Conservation (phyloP, 2,113 vertebrate genomes). For the Natator depressus region DNA sequence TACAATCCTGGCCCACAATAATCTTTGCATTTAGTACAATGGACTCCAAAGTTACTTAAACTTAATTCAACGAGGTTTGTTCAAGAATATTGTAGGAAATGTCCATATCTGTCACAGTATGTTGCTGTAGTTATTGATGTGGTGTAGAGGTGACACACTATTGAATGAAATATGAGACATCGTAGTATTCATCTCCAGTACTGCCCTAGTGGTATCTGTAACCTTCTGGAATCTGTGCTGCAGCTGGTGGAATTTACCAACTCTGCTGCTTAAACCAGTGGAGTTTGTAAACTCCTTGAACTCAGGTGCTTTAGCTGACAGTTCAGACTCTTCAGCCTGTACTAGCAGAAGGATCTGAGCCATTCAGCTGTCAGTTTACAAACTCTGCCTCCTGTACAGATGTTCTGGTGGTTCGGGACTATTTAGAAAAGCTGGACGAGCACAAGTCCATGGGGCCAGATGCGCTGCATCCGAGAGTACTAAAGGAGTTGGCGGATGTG, state of each 20-base stretch:
- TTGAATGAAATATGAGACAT: not conserved
- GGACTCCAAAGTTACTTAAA: no score
- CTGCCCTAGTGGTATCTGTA: not conserved
- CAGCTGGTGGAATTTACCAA: not conserved
- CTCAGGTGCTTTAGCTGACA: not conserved
- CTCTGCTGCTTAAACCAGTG: not conserved
- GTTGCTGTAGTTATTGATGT: not conserved
- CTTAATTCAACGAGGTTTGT: no score
- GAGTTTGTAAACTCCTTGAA: not conserved
- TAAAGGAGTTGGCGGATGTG: no score
- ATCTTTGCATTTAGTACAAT: no score
- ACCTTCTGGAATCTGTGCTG: not conserved
- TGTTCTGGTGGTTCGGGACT: no score
- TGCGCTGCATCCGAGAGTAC: no score
- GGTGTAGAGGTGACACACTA: not conserved
- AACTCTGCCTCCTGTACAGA: not conserved
- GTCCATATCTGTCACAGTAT: no score
- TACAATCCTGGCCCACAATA: no score
- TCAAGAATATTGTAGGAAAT: no score
- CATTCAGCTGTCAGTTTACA: fast-evolving
- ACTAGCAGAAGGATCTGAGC: not conserved
- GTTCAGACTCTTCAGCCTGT: not conserved
- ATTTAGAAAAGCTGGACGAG: no score
- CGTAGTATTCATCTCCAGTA: not conserved
- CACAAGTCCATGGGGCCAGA: no score